Percentiles rank a stretch among this genome's conserved stretches.
Evolutionary conservation across 2,797 vertebrate species (phyloP).

Genomic region (Hemibagrus guttatus): DNA sequence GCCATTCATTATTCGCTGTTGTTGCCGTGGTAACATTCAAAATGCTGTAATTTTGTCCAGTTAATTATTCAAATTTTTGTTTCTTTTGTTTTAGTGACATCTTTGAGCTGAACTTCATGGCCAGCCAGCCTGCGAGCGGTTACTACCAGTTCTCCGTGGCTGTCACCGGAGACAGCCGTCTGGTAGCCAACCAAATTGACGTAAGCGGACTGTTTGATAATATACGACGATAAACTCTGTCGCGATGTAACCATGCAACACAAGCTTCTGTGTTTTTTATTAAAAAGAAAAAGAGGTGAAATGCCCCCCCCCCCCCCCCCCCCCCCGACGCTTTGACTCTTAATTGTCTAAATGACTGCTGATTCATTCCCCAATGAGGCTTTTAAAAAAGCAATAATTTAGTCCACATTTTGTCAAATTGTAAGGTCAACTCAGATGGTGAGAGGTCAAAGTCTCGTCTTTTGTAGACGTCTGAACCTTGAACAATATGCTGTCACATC

Average conservation of each 20-base stretch:
- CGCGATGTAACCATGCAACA: background rate
- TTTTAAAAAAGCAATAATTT: constrained; percentile 48
- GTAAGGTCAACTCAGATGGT: constrained; percentile 35
- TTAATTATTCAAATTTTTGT: background rate
- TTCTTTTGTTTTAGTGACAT: constrained; percentile 73
- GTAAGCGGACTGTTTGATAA: constrained; percentile 67
- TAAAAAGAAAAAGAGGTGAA: background rate
- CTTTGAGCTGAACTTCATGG: constrained; percentile 95
- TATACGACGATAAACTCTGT: too few species aligned
- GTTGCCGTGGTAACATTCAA: background rate
- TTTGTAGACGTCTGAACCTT: constrained; percentile 19
- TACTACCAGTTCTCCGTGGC: constrained; percentile 92
- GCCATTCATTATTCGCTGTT: background rate
- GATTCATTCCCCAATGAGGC: constrained; percentile 32
- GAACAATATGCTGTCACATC: constrained; percentile 27
- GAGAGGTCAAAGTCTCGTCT: constrained; percentile 8
- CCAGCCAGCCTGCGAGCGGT: constrained; percentile 87
- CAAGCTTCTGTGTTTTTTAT: background rate
- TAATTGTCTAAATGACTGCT: constrained; percentile 18
- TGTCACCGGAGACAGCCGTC: constrained; percentile 86
- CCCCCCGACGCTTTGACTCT: constrained; percentile 7
- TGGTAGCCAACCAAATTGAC: constrained; percentile 91
- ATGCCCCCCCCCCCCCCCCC: constrained; percentile 19
- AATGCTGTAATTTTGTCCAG: background rate
- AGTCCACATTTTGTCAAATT: constrained; percentile 16